phyloP scores from a whole-genome alignment of 2,113 vertebrate species.

The Amazona vittata region DNA sequence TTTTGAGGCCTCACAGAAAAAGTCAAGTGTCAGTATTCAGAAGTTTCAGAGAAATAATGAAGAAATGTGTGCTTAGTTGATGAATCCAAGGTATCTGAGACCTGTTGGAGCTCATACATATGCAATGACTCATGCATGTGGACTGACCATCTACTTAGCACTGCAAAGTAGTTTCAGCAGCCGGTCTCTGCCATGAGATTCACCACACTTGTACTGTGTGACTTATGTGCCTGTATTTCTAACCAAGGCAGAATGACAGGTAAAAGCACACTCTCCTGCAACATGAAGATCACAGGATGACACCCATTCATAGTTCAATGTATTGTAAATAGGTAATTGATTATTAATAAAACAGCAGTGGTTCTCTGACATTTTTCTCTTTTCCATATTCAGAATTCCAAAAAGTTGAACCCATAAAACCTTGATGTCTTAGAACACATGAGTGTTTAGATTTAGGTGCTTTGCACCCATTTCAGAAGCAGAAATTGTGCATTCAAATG shows the following conservation, averaged over 20 bases:
- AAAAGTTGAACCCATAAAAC: not conserved
- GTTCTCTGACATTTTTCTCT: not conserved
- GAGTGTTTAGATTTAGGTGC: fast-evolving
- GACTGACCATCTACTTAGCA: not conserved
- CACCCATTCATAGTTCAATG: not conserved
- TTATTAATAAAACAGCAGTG: not conserved
- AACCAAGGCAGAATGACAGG: not conserved
- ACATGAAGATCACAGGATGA: not conserved
- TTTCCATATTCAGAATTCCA: not conserved
- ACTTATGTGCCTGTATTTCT: not conserved
- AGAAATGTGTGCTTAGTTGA: not conserved
- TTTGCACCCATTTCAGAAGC: not conserved
- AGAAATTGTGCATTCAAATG: not conserved
- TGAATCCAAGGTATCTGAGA: not conserved
- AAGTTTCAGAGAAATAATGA: not conserved
- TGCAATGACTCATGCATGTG: not conserved
- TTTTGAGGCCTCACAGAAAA: not conserved
- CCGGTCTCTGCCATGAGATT: not conserved
- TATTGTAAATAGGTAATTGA: not conserved
- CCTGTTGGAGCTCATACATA: not conserved
- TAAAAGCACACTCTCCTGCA: not conserved
- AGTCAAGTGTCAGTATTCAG: not conserved
- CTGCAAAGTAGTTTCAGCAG: not conserved
- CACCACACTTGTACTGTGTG: not conserved
- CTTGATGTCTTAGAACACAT: fast-evolving